Base-by-base conservation (phyloP, 2,888 invertebrate species). In the Parnassius glacialis region DNA sequence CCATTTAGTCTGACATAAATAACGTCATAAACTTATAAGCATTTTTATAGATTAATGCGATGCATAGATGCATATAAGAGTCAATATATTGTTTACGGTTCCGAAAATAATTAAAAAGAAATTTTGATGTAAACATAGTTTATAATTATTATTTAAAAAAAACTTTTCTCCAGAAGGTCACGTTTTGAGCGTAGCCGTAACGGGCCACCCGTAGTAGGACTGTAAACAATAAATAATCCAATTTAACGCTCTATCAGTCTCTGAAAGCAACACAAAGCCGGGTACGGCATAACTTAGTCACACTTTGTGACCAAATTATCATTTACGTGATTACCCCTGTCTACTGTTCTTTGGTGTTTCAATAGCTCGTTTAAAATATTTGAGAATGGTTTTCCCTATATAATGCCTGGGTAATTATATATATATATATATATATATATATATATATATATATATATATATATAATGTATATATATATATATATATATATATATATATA, bases 181-280 rank as follows among this genome's bases (percentile, higher is more conserved):
- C 72, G 74, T 74, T 75, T 70, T 68, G 57, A 72, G 76, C 75
- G 75, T 73, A 74, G 77, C 62, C 73, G 73, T 72, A 79, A 79
- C 81, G 80, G 72, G 69, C 68, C 70, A 69, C 7, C 34, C 59
- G 57, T 45, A 57, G 56, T 65, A 64, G 61, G 62, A 68, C 65
- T 69, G 75, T 73, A 75, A 78, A 78, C 78, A 78, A 74, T 76
- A 71, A 74, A 74, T 77, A 73, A 78, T 78, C 77, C 72, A 79
- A 78, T 81, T 81, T 75, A 76, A 84, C 79, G 77, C 76, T 78
- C 68, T 74, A 67, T 65, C 71, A 69, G 68, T 64, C 69, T 68
- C 67, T 68, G 70, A 55, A 51, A 44, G 62, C 52, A 16, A 10
- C 51, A 67, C 65, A 67, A 67, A 62, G 63, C 61, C 60, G 44